Percentiles rank a stretch among this genome's conserved stretches.
Evolutionary conservation across 2,113 vertebrate genomes (phyloP).

Genomic region (Tupaia tana): DNA sequence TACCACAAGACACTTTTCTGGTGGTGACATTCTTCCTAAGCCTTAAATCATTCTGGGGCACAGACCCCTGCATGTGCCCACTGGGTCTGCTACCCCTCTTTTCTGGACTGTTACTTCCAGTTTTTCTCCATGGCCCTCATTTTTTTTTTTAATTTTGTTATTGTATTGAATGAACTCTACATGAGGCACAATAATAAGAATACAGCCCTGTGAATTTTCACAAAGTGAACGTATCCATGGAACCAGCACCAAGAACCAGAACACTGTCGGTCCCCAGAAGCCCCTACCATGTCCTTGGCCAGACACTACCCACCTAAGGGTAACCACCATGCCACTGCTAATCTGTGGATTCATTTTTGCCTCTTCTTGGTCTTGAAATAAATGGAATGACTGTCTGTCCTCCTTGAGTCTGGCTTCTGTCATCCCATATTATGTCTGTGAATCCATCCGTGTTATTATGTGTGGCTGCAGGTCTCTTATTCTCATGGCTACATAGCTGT

Average conservation of each 20-base stretch:
- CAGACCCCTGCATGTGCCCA: background rate
- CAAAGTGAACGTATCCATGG: background rate
- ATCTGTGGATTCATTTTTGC: background rate
- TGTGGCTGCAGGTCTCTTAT: background rate
- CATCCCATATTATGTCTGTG: background rate
- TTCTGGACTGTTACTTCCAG: background rate
- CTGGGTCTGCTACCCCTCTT: background rate
- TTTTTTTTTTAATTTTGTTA: background rate
- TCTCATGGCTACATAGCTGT: background rate
- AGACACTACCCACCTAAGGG: background rate
- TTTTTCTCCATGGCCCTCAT: background rate
- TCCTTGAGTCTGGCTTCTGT: background rate
- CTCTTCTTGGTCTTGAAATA: background rate
- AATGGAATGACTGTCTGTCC: background rate
- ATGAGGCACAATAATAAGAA: too few relatives aligned
- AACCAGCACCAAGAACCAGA: background rate
- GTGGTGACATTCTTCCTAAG: background rate
- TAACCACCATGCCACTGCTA: background rate
- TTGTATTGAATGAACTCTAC: background rate
- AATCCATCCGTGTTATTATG: background rate
- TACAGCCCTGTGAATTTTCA: background rate
- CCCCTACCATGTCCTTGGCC: fast-evolving
- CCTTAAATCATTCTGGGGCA: background rate
- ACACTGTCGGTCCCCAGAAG: background rate
- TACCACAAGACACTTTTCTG: background rate